phyloP scores from a whole-genome alignment of 1,140 invertebrate genomes.

The Octopus sinensis region DNA sequence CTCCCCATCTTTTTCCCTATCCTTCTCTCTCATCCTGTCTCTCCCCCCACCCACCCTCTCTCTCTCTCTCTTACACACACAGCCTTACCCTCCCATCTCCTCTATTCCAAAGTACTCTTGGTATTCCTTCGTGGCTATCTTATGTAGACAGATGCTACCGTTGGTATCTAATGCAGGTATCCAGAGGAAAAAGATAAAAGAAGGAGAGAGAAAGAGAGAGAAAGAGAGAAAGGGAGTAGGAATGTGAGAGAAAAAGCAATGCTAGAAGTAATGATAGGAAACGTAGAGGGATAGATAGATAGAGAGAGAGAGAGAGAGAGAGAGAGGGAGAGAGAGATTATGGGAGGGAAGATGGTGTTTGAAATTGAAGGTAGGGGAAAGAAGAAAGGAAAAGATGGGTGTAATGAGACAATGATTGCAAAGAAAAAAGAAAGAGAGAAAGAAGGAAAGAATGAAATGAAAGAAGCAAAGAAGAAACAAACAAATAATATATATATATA shows the following conservation, averaged over 20 bases:
- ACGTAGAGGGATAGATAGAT: background rate
- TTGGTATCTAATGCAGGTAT: background rate
- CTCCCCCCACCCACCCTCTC: background rate
- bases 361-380: background rate
- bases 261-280: background rate
- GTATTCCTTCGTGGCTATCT: too few species aligned
- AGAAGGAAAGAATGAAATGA: too few species aligned
- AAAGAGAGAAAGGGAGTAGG: slow-evolving; percentile 18
- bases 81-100: too few species aligned
- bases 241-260: slow-evolving; percentile 9
- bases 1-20: background rate
- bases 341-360: background rate
- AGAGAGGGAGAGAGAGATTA: background rate
- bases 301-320: background rate
- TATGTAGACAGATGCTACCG: too few species aligned
- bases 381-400: background rate
- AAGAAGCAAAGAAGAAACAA: too few species aligned
- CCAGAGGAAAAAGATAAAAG: background rate
- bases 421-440: too few species aligned
- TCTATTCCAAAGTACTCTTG: too few species aligned
- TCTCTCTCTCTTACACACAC: background rate
- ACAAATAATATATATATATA: too few species aligned
- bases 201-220: slow-evolving; percentile 14
- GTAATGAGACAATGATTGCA: background rate
- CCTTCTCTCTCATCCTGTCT: background rate